These are phyloP conservation scores for Callipepla squamata DNA, from an alignment of 2,113 vertebrate species.

Conservation along the genomic window DNA sequence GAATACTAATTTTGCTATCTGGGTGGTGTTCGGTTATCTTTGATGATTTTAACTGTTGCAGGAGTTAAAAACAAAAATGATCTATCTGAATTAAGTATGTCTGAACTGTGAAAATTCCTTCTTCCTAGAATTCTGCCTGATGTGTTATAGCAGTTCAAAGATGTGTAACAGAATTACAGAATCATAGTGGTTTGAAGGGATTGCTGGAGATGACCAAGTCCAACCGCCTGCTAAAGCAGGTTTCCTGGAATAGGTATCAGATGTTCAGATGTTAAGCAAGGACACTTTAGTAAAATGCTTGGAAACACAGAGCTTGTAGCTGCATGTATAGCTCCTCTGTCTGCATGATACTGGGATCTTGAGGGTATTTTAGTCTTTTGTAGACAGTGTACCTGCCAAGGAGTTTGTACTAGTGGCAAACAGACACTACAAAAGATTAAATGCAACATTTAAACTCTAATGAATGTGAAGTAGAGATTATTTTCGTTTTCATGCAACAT, in stretches of 20 bases:
- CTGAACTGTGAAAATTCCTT: neutral
- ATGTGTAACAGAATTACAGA: neutral
- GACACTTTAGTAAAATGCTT: neutral
- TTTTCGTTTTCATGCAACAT: neutral
- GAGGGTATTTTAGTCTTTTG: neutral
- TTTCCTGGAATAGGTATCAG: too few relatives aligned
- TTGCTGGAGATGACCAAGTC: neutral
- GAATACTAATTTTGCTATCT: neutral
- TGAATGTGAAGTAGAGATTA: neutral
- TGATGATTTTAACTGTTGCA: neutral
- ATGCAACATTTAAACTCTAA: neutral
- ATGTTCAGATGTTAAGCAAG: neutral
- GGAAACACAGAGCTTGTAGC: neutral
- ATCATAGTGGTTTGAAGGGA: neutral
- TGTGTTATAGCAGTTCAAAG: neutral
- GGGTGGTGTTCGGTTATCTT: neutral
- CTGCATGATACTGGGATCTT: neutral
- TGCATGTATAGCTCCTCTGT: fast-evolving
- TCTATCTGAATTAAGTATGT: neutral
- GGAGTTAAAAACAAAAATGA: neutral
- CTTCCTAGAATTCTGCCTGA: neutral
- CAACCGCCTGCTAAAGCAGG: neutral
- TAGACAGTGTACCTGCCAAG: neutral
- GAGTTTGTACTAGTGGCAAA: neutral
- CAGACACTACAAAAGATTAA: neutral